These are phyloP conservation scores for Daubentonia madagascariensis DNA, from an alignment of 2,113 vertebrate species.

Conservation along the genomic window DNA sequence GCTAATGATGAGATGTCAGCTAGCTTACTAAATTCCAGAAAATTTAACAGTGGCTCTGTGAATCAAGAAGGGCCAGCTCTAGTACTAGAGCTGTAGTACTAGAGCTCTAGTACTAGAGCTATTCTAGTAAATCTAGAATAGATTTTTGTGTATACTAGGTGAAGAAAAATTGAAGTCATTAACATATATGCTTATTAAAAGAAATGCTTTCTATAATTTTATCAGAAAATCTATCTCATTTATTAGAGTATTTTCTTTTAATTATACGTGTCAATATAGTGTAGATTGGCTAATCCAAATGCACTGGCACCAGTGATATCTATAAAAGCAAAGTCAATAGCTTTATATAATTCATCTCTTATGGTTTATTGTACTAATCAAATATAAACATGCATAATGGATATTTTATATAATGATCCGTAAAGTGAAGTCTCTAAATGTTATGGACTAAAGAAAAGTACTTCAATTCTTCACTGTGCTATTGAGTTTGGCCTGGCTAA, in stretches of 20 bases:
- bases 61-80: background rate
- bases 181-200: background rate
- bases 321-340: conserved; percentile 61
- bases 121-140: too few relatives aligned
- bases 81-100: too few relatives aligned
- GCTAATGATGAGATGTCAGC: background rate
- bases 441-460: conserved; percentile 55
- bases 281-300: background rate
- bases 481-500: background rate
- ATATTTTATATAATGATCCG: conserved; percentile 54
- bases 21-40: background rate
- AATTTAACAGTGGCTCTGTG: background rate
- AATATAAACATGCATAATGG: conserved; percentile 53
- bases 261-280: background rate
- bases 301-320: background rate
- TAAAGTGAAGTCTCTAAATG: conserved; percentile 27
- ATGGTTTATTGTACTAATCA: conserved; percentile 54
- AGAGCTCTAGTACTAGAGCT: too few relatives aligned
- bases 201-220: background rate
- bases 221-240: background rate
- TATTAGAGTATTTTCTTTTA: conserved; percentile 54
- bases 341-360: conserved; percentile 49
- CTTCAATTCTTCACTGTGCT: background rate
- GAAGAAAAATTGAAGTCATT: background rate
- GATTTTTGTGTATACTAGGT: background rate